Base-by-base conservation (phyloP, 1,140 invertebrate genomes). In the Temnothorax longispinosus region DNA sequence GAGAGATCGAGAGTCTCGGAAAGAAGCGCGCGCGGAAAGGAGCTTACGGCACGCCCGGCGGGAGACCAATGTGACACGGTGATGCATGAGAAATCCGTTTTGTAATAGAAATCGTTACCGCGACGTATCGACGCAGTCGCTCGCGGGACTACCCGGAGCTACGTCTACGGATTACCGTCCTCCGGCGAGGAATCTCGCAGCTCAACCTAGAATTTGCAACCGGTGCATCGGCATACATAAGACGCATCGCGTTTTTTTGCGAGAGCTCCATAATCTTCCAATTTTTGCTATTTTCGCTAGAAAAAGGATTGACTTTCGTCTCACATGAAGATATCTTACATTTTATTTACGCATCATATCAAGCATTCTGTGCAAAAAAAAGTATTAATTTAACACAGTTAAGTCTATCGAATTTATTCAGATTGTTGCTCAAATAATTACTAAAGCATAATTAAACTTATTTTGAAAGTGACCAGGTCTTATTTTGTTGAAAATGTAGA, bases 131-230 rank as follows among this genome's bases (percentile, higher is more conserved):
- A 21, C 21, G 21, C 21, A 21, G 21, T 21, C 21, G 21, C 21
- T 21, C 21, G 21, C 21, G 21, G 21, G 21, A 21, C 21, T 21
- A 21, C 21, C 21, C 21, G 21, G 21, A 21, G 21, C 21, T 21
- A 21, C 21, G 21, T 21, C 21, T 21, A 21, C 21, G 21, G 21
- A 21, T 21, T 21, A 21, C 21, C 21, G 21, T 21, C 21, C 21
- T 21, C 21, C 21, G 21, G n/a, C 82, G 56, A 85, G 72, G 50
- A 64, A 77, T 85, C 60, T 78, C 35, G 60, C 58, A 65, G 72
- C 74, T 77, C 74, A 77, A 64, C 52, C 35, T 41, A 38, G 38
- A 77, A 85, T 85, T 85, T 85, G 67, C 80, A 60, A 47, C 54
- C 54, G 11, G 27, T 35, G 54, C 69, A 52, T 69, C 32, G n/a